Base-by-base conservation (phyloP, 2,888 invertebrate species). In the Athalia cordata region DNA sequence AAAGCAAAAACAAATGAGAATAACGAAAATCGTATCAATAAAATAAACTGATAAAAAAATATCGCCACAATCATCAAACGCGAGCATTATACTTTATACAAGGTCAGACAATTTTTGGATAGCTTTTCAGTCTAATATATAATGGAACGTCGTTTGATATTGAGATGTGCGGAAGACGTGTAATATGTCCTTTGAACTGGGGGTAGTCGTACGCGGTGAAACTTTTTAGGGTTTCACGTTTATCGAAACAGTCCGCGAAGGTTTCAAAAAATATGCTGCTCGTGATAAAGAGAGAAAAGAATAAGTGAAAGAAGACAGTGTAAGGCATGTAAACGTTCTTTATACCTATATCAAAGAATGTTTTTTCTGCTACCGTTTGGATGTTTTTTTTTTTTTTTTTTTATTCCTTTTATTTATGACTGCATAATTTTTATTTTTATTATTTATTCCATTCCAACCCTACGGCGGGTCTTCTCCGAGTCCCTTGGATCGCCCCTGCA, bases 341-440 rank as follows among this genome's bases (percentile, higher is more conserved):
- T 29, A 29, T 29, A 29, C 29, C 29, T 29, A 29, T 29, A 29
- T 29, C 29, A 29, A 29, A 13, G 8, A 62, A 62, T 45, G 59
- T 59, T 59, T 47, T 59, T 72, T 13, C 59, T 47, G 49, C 59
- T 72, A 45, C 72, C 4, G 8, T 3, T 47, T n/a, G n/a, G 47
- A 59, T 52, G n/a, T n/a, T n/a, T n/a, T n/a, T 57, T 47, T 59
- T 13, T n/a, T n/a, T n/a, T n/a, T 29, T 29, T 29, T 29, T 29
- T 29, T 29, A 0, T 29, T 29, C 2, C 29, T 29, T 29, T 29
- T 29, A 29, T 29, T 29, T 29, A 15, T 47, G 13, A 57, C 52
- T 57, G 72, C 43, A 72, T 72, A 72, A 72, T 62, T 13, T 62
- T 13, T 11, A 11, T 55, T 55, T 55, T 55, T 55, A 29, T 29